Conservation (phyloP, 2,797 vertebrate genomes). For the Acropternis orthonyx region DNA sequence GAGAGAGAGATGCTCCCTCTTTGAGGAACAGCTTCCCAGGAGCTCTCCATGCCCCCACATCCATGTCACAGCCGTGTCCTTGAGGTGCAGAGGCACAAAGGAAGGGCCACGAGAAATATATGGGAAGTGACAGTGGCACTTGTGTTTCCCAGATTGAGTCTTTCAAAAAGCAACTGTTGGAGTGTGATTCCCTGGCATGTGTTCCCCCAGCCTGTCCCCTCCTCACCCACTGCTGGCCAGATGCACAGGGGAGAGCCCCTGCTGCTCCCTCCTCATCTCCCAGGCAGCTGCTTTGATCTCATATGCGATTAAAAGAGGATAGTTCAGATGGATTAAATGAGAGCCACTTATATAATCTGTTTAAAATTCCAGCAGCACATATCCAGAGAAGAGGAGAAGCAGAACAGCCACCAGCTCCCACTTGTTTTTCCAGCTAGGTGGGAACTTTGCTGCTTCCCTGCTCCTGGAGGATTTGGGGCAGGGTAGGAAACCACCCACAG, state of each 20-base stretch:
- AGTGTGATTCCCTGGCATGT: not conserved
- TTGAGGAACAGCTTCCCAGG: not conserved
- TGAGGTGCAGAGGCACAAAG: not conserved
- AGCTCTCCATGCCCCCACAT: not conserved
- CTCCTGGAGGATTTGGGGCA: not conserved
- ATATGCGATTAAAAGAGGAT: slow-evolving; percentile 2
- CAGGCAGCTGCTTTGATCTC: slow-evolving; percentile 58
- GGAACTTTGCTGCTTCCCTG: not conserved
- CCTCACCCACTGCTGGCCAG: not conserved
- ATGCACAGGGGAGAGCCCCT: not conserved
- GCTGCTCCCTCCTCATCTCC: not conserved
- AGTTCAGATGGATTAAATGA: slow-evolving; percentile 58
- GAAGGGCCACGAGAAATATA: not conserved
- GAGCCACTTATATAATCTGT: slow-evolving; percentile 62
- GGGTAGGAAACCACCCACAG: not conserved
- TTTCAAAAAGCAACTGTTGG: not conserved
- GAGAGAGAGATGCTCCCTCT: not conserved
- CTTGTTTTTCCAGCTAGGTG: not conserved
- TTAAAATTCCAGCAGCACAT: slow-evolving; percentile 53
- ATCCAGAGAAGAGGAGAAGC: not conserved
- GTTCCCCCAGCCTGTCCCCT: not conserved
- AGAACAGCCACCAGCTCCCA: not conserved
- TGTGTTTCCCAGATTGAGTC: not conserved
- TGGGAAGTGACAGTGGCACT: not conserved
- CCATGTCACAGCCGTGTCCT: not conserved